Evolutionary conservation across 2,797 vertebrate genomes (phyloP).

Genomic region (Helicolenus hilgendorfi): DNA sequence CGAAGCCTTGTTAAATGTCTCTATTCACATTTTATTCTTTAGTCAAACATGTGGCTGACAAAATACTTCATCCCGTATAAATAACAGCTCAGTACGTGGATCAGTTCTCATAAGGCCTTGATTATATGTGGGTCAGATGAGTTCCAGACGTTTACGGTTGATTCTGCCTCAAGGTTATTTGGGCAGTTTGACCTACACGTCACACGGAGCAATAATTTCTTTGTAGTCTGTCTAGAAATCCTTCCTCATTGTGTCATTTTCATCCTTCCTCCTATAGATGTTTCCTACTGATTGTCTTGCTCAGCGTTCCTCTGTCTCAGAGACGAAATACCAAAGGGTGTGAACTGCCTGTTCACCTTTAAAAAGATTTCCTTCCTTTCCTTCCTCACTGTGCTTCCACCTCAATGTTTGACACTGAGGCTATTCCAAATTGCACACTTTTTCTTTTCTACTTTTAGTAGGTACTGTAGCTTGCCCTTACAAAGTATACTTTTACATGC

Average conservation of each 20-base stretch:
- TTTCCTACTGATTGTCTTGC: conserved; percentile 32
- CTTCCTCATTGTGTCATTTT: conserved; percentile 21
- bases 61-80: conserved; percentile 32
- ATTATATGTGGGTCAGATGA: conserved; percentile 57
- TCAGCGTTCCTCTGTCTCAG: not conserved
- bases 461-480: not conserved
- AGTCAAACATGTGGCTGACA: not conserved
- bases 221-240: conserved; percentile 34
- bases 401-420: not conserved
- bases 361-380: conserved; percentile 67
- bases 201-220: conserved; percentile 7
- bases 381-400: conserved; percentile 39
- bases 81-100: conserved; percentile 21
- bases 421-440: not conserved
- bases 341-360: conserved; percentile 50
- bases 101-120: conserved; percentile 18
- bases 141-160: conserved; percentile 22
- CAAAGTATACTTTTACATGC: not conserved
- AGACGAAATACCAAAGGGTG: conserved; percentile 41
- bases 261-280: conserved; percentile 25
- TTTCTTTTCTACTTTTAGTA: not conserved
- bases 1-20: not conserved
- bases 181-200: not conserved
- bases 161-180: not conserved
- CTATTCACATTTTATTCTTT: conserved; percentile 11